These are phyloP conservation scores for Clarias magur DNA, from an alignment of 2,113 vertebrate species.

Conservation along the genomic window DNA sequence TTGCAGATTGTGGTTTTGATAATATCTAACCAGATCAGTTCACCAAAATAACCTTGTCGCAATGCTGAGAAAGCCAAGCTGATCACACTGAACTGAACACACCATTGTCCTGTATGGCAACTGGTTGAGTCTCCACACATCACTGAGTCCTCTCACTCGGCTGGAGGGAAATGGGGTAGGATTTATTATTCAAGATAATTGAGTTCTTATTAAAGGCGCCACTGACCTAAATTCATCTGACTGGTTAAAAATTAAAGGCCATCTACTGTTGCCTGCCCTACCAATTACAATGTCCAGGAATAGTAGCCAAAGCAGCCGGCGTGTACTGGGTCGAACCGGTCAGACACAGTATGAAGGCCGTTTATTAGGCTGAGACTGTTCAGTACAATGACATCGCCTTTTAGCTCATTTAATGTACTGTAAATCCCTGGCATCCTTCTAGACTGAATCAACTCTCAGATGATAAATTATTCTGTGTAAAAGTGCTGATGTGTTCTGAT, in stretches of 20 bases:
- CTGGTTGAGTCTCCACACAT: neutral
- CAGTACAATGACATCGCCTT: constrained; percentile 12
- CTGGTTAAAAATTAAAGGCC: constrained; percentile 52
- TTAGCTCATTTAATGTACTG: constrained; percentile 5
- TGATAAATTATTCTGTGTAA: constrained; percentile 20
- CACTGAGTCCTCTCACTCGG: constrained; percentile 13
- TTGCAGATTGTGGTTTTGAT: neutral
- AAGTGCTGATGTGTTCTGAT: neutral
- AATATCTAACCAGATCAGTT: neutral
- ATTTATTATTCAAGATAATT: constrained; percentile 56
- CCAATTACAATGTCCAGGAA: constrained; percentile 27
- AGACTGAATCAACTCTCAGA: neutral
- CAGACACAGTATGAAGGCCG: constrained; percentile 27
- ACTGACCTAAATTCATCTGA: constrained; percentile 49
- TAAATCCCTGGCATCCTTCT: constrained; percentile 6
- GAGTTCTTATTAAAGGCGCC: constrained; percentile 42
- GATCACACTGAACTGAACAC: constrained; percentile 21
- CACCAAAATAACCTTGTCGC: neutral
- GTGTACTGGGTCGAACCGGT: constrained; percentile 15
- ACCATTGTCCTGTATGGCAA: constrained; percentile 14
- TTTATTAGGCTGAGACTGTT: constrained; percentile 27
- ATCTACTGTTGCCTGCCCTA: constrained; percentile 26
- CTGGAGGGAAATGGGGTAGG: constrained; percentile 20
- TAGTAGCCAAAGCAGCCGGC: constrained; percentile 18
- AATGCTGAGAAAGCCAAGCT: neutral